These are phyloP conservation scores for Chroicocephalus ridibundus DNA, from an alignment of 2,113 vertebrate species.

Conservation along the genomic window DNA sequence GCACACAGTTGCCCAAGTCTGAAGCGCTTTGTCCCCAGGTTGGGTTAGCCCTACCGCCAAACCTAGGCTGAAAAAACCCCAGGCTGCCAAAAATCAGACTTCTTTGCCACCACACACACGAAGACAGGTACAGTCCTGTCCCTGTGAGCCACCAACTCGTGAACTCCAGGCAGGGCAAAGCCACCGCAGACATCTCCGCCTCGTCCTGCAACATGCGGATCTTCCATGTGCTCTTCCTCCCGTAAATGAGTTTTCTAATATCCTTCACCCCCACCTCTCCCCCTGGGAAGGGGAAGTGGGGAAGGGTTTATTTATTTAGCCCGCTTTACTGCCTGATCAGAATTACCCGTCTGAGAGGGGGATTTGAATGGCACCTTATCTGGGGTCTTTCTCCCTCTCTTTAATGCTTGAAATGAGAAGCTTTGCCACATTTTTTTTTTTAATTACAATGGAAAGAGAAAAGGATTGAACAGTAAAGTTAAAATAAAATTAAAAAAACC, in stretches of 20 bases:
- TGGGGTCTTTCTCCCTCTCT: slow-evolving; percentile 32
- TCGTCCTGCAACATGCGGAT: not conserved
- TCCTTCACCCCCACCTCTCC: not conserved
- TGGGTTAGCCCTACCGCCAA: not conserved
- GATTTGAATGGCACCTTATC: slow-evolving; percentile 68
- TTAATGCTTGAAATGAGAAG: slow-evolving; percentile 61
- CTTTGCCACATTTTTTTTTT: slow-evolving; percentile 46
- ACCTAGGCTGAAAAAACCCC: not conserved
- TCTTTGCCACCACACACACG: not conserved
- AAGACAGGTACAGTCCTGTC: not conserved
- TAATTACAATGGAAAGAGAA: slow-evolving; percentile 67
- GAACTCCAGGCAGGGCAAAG: not conserved
- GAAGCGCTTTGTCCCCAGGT: not conserved
- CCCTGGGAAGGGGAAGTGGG: not conserved
- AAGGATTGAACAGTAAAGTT: slow-evolving; percentile 48
- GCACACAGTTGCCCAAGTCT: not conserved
- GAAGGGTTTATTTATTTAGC: slow-evolving; percentile 55
- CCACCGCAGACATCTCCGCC: not conserved
- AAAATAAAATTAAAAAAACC: slow-evolving; percentile 57
- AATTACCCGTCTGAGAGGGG: slow-evolving; percentile 38
- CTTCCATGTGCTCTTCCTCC: not conserved
- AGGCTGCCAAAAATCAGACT: rapidly evolving
- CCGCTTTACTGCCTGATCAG: slow-evolving; percentile 42
- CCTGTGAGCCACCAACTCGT: not conserved
- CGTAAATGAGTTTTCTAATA: slow-evolving; percentile 44